Evolutionary conservation across 1,140 invertebrate genomes (phyloP), one percentile per base, ranked within the genome.

Genomic region (Cephus cinctus): DNA sequence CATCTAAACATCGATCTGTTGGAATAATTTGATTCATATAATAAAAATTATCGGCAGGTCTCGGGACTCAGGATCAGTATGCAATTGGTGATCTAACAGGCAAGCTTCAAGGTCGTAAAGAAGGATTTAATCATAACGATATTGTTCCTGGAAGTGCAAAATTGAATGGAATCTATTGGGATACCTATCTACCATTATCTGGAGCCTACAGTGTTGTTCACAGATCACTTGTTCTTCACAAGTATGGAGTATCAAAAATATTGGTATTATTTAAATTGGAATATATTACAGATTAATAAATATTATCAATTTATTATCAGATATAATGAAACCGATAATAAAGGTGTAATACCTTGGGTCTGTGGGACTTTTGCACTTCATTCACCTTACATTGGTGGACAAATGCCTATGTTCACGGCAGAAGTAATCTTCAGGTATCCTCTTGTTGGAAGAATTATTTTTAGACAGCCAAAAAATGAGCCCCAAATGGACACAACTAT

Each of bases 41-140:
- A 12, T 27, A 1, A 11, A 8, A 18, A 5, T 39, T 3, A 36
- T 23, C 20, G 16, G 40, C 61, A 82, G 85, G 84, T 16, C 75
- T 80, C 52, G 87, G 89, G 19, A 93, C 92, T 3, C 89, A 92
- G 68, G 90, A 96, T 70, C 86, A 91, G 62, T 96, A 94, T 62
- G 83, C 89, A 3, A 72, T 94, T 9, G 92, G 93, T 0, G 94
- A 97, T 73, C 71, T 98, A 3, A 90, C 91, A 41, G 92, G 92
- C 4, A 98, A 98, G 75, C 83, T 88, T 41, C 83, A 88, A 57
- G 82, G 79, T 6, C 78, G 86, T 27, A 87, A 86, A 9, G 86
- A 88, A 61, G 82, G 82, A 39, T 80, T 84, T 15, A 79, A 81
- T 63, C 84, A 86, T 59, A 78, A 80, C 54, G 83, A 85, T 53